Base-by-base conservation (phyloP, 2,797 vertebrate genomes). In the Lophius americanus region DNA sequence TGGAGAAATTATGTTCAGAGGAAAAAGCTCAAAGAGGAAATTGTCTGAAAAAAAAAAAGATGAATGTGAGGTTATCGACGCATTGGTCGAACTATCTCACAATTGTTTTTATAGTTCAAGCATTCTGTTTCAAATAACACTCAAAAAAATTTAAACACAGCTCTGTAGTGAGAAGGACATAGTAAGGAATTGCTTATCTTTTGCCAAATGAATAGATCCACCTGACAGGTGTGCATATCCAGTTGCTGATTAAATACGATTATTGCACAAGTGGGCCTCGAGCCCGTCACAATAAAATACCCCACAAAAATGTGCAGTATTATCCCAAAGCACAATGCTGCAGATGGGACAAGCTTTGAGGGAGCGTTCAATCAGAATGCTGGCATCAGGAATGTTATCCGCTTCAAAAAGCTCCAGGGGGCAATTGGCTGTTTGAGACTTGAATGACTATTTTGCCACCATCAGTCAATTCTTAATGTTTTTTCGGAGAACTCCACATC, bases 1-100 rank as follows among this genome's bases (percentile, higher is more conserved):
- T n/a, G 51, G 33, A 51, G 41, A 56, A 48, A 53, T n/a, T 70
- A 11, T 2, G 12, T 60, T 4, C 11, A 13, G 57, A 39, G 42
- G 10, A 48, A 38, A 36, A 4, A 43, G 13, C 46, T 37, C 33
- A 3, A 41, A 14, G 35, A 44, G 11, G 39, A 48, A 10, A 36
- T 1, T 14, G 7, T 33, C 35, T 38, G 54, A 13, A 42, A n/a
- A 8, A 49, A 6, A 12, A 57, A 37, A 62, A 10, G 2, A 38
- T 36, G 48, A 59, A 6, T 46, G 44, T 55, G 5, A 14, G 2
- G 14, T 66, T 62, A 5, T 35, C 51, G 8, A n/a, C 63, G 46
- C 56, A 37, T 57, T 41, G 43, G 41, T 65, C 9, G 33, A 53
- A 6, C 44, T 42, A 38, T 38, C 14, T 41, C 43, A 23, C 23